phyloP scores from a whole-genome alignment of 2,113 vertebrate genomes.

The Cygnus atratus region DNA sequence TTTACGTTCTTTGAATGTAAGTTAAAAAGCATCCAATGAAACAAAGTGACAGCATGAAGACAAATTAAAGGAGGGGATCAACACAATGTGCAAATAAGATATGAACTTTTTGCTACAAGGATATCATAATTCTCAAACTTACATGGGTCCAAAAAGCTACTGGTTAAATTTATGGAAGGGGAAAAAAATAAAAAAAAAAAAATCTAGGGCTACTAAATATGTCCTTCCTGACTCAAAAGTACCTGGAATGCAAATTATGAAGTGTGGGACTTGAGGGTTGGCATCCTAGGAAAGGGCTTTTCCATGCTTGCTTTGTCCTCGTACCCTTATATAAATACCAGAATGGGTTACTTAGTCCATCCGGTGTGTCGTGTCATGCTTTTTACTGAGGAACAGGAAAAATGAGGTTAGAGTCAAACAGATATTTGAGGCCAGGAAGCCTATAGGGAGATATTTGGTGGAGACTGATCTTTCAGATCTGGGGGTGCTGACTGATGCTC shows the following conservation, averaged over 20 bases:
- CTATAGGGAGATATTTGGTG: not conserved
- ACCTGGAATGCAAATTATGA: not conserved
- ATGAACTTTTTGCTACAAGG: not conserved
- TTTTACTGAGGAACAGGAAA: not conserved
- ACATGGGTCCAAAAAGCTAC: not conserved
- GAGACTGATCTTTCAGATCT: not conserved
- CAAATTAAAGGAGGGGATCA: not conserved
- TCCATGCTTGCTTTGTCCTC: not conserved
- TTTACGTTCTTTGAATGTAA: not conserved
- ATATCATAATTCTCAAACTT: not conserved
- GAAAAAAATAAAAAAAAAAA: too few species aligned
- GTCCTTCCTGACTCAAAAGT: not conserved
- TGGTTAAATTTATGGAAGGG: not conserved
- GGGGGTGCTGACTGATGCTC: too few species aligned
- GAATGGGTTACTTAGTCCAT: not conserved
- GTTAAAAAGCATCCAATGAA: not conserved
- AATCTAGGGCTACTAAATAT: not conserved
- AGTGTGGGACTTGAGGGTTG: not conserved
- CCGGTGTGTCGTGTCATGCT: not conserved
- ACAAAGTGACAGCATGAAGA: not conserved
- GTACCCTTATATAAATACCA: not conserved
- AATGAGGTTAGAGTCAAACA: not conserved
- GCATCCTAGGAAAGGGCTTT: not conserved
- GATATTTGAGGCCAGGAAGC: not conserved
- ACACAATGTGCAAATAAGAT: not conserved